These are phyloP conservation scores for Lepidocyrtoides sp. DNA, from an alignment of 2,888 invertebrate species.

Conservation along the genomic window DNA sequence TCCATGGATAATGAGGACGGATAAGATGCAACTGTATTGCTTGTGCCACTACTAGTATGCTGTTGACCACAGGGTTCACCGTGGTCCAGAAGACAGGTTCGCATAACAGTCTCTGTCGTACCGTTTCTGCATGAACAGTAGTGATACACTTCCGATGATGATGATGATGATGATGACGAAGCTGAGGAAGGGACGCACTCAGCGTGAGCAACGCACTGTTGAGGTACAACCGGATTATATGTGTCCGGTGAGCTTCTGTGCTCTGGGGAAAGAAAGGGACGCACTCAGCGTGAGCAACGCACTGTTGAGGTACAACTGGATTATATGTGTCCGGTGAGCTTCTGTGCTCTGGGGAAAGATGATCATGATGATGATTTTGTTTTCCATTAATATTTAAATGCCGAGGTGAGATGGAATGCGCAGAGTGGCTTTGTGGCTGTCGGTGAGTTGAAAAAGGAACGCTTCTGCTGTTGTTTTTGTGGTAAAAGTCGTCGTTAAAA, in stretches of 20 bases:
- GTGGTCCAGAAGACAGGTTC: slow-evolving; percentile 79
- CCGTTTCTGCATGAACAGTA: slow-evolving; percentile 75
- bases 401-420: slow-evolving; percentile 32
- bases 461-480: slow-evolving; percentile 22
- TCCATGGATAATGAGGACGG: background rate
- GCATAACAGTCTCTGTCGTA: slow-evolving; percentile 65
- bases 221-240: background rate
- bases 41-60: background rate
- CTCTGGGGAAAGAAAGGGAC: slow-evolving; percentile 11
- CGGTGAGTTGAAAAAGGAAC: background rate
- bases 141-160: slow-evolving; percentile 17
- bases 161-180: slow-evolving; percentile 3
- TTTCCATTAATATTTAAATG: background rate
- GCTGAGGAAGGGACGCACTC: slow-evolving; percentile 59
- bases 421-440: background rate
- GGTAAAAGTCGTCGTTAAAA: background rate
- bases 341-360: slow-evolving; percentile 22
- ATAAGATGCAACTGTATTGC: background rate
- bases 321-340: background rate
- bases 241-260: slow-evolving; percentile 15
- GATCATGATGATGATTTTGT: background rate
- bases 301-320: background rate
- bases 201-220: slow-evolving; percentile 64
- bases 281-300: slow-evolving; percentile 71
- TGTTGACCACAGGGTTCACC: slow-evolving; percentile 69